Percentiles rank a stretch among this genome's conserved stretches.
Conservation (phyloP, 2,888 invertebrate species). For the Cantharis rufa region DNA sequence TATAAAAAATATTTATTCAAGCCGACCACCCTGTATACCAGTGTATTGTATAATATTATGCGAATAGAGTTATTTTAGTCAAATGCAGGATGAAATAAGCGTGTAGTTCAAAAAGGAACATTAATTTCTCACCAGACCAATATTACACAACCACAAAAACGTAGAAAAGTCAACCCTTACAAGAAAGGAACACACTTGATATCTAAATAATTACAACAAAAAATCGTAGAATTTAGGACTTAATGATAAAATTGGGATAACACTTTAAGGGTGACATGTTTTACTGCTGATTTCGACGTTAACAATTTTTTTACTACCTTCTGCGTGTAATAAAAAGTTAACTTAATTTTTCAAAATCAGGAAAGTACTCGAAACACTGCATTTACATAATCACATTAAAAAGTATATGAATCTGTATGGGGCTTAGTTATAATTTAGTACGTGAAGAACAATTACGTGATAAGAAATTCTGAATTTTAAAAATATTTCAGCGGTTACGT, state of each 20-base stretch:
- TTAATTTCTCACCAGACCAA: background rate
- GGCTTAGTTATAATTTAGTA: background rate
- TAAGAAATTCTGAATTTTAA: slow-evolving; percentile 4
- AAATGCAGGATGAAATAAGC: background rate
- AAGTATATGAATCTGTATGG: background rate
- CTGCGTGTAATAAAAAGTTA: background rate
- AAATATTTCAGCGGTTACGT: background rate
- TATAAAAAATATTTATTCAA: background rate
- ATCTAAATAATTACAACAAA: slow-evolving; percentile 16
- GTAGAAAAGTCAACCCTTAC: slow-evolving; percentile 1
- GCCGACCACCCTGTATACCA: background rate
- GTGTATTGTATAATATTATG: background rate
- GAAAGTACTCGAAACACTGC: background rate
- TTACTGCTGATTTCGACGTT: slow-evolving; percentile 11
- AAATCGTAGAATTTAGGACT: slow-evolving; percentile 7
- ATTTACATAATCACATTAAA: background rate
- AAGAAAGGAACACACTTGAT: slow-evolving; percentile 8
- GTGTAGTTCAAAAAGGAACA: background rate
- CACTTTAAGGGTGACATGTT: slow-evolving; percentile 1
- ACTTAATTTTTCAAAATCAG: background rate
- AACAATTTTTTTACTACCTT: slow-evolving; percentile 1
- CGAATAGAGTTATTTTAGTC: background rate
- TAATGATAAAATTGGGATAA: background rate
- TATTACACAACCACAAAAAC: background rate
- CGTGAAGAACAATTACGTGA: slow-evolving; percentile 9